Conservation (phyloP, 2,113 vertebrate genomes). For the Erythrocebus patas region DNA sequence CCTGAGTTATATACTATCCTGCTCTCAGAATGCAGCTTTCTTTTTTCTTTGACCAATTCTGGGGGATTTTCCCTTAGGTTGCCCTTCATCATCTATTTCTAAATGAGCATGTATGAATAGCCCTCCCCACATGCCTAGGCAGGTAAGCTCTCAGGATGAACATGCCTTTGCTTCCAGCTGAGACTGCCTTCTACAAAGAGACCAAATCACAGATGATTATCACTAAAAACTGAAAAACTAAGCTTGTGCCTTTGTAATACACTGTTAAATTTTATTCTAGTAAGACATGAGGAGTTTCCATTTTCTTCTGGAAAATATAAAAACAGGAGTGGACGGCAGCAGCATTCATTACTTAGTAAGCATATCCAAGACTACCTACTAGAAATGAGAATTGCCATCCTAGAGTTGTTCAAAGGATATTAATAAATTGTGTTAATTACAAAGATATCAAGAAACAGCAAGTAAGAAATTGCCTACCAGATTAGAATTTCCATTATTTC, state of each 20-base stretch:
- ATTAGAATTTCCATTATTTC: slow-evolving; percentile 37
- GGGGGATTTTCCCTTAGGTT: background rate
- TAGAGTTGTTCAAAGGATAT: background rate
- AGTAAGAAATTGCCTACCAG: slow-evolving; percentile 3
- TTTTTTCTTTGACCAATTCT: background rate
- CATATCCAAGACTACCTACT: background rate
- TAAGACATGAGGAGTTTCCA: background rate
- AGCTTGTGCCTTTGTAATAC: background rate
- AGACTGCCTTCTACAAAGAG: background rate
- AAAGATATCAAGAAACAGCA: slow-evolving; percentile 16
- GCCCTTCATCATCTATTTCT: background rate
- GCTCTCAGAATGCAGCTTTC: background rate
- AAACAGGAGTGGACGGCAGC: background rate
- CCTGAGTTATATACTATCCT: background rate
- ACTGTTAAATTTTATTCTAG: background rate
- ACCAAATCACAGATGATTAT: background rate
- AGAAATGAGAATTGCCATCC: background rate
- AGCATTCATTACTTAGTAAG: slow-evolving; percentile 5
- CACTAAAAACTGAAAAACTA: background rate
- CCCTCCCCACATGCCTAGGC: background rate
- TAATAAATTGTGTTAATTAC: slow-evolving; percentile 28
- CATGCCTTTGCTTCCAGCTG: background rate
- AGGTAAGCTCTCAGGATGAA: background rate
- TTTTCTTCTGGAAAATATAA: slow-evolving; percentile 28
- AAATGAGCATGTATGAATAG: background rate